A percentile compares a stretch with the other conserved stretches of the same genome.
phyloP scores from a whole-genome alignment of 2,888 invertebrate species.

The Caenorhabditis doughertyi region DNA sequence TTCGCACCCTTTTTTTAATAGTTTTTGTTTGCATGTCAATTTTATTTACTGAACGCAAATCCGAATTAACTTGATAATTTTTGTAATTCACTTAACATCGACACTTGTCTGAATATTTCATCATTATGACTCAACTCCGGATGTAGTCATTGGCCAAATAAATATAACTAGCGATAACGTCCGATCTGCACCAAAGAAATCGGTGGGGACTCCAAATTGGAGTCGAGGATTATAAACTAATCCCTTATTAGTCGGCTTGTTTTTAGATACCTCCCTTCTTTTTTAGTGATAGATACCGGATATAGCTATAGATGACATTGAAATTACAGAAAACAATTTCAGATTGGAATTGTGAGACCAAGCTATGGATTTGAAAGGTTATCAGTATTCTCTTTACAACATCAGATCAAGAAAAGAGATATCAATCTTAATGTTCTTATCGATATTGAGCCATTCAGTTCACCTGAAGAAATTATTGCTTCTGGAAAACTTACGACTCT shows the following conservation, averaged over 20 bases:
- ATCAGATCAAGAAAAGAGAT: constrained; percentile 74
- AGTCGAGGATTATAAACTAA: constrained; percentile 56
- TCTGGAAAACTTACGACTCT: constrained; percentile 75
- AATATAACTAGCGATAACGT: constrained; percentile 14
- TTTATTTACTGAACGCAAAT: constrained; percentile 21
- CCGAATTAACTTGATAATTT: constrained; percentile 39
- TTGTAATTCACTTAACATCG: not conserved
- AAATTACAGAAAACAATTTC: constrained; percentile 33
- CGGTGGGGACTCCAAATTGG: constrained; percentile 55
- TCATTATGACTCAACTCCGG: constrained; percentile 45
- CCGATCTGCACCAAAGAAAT: constrained; percentile 13
- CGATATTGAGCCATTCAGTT: constrained; percentile 79
- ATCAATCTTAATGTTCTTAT: constrained; percentile 77
- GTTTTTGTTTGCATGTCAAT: not conserved
- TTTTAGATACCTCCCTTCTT: constrained; percentile 31
- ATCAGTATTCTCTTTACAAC: constrained; percentile 77
- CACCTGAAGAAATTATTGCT: constrained; percentile 80
- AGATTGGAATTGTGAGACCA: constrained; percentile 79
- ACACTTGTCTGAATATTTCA: constrained; percentile 2
- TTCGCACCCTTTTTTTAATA: not conserved
- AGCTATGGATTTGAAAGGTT: constrained; percentile 75
- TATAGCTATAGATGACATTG: constrained; percentile 6
- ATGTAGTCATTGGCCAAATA: constrained; percentile 45
- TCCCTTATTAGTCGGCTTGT: constrained; percentile 61
- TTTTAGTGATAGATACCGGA: constrained; percentile 12